Conservation (phyloP, 2,888 invertebrate genomes). For the Pegoplata infirma region DNA sequence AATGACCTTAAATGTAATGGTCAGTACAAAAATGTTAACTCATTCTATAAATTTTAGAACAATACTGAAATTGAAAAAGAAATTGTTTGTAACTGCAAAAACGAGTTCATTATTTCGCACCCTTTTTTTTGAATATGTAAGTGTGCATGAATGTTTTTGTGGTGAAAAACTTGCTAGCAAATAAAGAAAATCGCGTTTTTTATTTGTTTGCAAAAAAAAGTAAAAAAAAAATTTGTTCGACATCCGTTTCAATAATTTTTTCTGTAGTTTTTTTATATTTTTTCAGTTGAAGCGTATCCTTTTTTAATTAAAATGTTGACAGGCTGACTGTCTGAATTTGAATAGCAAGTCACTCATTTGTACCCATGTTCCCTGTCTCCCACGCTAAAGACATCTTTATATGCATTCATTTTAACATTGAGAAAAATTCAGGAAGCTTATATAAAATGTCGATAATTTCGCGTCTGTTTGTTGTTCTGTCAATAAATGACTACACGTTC, state of each 20-base stretch:
- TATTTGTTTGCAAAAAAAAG: conserved; percentile 64
- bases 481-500: conserved; percentile 63
- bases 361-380: conserved; percentile 1
- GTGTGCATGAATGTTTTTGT: conserved; percentile 56
- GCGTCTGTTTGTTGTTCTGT: conserved; percentile 58
- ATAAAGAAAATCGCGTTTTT: conserved; percentile 71
- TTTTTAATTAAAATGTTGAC: conserved; percentile 79
- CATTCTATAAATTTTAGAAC: conserved; percentile 26
- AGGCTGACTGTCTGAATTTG: conserved; percentile 68
- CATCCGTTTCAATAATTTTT: conserved; percentile 59
- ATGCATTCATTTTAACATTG: background rate
- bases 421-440: conserved; percentile 1
- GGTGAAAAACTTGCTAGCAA: conserved; percentile 3
- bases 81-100: conserved; percentile 76
- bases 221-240: conserved; percentile 40
- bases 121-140: conserved; percentile 68
- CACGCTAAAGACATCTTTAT: background rate
- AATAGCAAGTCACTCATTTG: conserved; percentile 58
- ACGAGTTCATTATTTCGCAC: conserved; percentile 77
- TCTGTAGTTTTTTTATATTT: conserved; percentile 16
- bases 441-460: conserved; percentile 39
- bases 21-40: conserved; percentile 60
- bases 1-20: conserved; percentile 71
- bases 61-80: conserved; percentile 75
- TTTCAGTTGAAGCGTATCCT: conserved; percentile 73